Conservation (phyloP, 1,140 invertebrate species). For the Drosophila sp. region DNA sequence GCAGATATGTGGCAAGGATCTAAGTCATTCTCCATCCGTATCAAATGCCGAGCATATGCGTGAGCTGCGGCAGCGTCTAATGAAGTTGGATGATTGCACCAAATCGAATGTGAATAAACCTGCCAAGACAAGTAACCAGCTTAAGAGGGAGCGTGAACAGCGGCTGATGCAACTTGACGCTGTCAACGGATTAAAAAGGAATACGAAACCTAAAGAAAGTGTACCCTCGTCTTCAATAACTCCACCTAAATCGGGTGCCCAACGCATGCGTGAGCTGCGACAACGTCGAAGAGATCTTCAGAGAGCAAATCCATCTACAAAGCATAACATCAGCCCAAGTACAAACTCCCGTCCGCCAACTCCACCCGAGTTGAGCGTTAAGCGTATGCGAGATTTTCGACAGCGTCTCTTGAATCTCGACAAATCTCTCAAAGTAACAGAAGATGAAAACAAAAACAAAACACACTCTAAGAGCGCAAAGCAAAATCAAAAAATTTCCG, state of each 20-base stretch:
- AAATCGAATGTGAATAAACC: not conserved
- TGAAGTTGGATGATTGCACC: conserved; percentile 8
- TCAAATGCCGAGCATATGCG: conserved; percentile 16
- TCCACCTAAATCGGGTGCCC: conserved; percentile 8
- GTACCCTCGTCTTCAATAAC: not conserved
- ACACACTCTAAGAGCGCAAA: too few species aligned
- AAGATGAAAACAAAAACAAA: not conserved
- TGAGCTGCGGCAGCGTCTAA: conserved; percentile 28
- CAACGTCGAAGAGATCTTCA: conserved; percentile 13
- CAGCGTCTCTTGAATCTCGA: conserved; percentile 12
- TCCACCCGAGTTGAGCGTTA: not conserved
- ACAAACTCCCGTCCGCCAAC: conserved; percentile 1
- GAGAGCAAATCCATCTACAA: not conserved
- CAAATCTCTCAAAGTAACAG: not conserved
- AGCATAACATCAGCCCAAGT: not conserved
- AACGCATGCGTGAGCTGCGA: conserved; percentile 9
- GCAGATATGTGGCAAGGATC: not conserved
- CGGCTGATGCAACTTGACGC: not conserved
- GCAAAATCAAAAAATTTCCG: not conserved
- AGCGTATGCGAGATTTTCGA: conserved; percentile 16
- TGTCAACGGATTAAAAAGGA: not conserved
- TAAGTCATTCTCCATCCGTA: not conserved
- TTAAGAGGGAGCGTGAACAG: not conserved
- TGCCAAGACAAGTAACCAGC: not conserved
- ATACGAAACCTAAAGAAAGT: not conserved